Conservation (phyloP, 2,113 vertebrate genomes). For the Centropus bengalensis region DNA sequence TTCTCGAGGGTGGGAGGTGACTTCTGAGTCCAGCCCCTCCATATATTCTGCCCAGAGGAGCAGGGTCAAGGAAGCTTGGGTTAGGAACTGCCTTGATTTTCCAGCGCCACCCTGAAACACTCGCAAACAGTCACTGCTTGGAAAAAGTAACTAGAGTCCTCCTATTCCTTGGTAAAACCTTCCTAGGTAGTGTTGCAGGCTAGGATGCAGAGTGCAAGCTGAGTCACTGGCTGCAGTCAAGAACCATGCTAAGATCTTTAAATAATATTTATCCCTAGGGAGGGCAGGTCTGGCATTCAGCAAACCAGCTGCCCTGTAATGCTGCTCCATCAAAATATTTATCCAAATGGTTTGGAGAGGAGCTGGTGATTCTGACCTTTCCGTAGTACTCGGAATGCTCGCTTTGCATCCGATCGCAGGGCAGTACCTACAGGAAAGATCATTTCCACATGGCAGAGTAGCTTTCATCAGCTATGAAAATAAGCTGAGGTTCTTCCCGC, state of each 20-base stretch:
- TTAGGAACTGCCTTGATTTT: background rate
- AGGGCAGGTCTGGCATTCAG: background rate
- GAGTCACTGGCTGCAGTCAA: background rate
- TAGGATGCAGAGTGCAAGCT: background rate
- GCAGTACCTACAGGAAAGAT: background rate
- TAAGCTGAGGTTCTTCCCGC: background rate
- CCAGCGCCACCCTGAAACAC: background rate
- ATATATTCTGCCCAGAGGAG: no score
- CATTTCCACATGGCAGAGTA: background rate
- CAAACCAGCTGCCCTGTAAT: background rate
- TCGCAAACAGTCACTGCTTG: background rate
- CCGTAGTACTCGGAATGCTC: background rate
- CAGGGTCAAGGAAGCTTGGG: background rate
- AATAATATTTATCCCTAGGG: background rate
- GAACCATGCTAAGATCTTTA: background rate
- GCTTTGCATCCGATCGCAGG: background rate
- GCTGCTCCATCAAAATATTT: conserved; percentile 23
- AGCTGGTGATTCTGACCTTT: conserved; percentile 10
- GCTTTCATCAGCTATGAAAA: background rate
- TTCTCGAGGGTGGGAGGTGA: no score
- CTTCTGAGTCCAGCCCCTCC: no score
- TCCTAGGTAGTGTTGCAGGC: background rate
- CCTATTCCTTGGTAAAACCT: background rate
- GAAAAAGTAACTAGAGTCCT: background rate
- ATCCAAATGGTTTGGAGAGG: conserved; percentile 2